Evolutionary conservation across 2,797 vertebrate genomes (phyloP).

Genomic region (Phrynocephalus forsythii): DNA sequence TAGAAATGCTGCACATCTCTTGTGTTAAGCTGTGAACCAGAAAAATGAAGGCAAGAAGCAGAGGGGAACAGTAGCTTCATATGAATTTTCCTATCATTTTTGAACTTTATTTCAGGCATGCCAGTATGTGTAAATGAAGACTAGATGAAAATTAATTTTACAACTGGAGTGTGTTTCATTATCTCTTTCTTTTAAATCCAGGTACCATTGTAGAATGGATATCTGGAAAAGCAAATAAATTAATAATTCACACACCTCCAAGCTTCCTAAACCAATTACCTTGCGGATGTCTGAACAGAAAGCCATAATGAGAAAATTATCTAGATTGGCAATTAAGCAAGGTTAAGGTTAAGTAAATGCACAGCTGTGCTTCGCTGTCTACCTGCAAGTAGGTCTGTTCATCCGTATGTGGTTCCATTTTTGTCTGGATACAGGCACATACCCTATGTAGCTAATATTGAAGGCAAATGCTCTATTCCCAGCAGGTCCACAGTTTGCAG

Average conservation of each 20-base stretch:
- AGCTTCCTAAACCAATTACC: constrained; percentile 17
- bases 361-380: background rate
- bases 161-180: constrained; percentile 17
- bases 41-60: constrained; percentile 24
- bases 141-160: constrained; percentile 27
- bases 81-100: background rate
- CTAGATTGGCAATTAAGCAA: constrained; percentile 31
- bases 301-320: constrained; percentile 34
- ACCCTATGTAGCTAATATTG: background rate
- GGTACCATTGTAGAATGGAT: constrained; percentile 17
- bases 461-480: background rate
- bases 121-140: background rate
- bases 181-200: constrained; percentile 15
- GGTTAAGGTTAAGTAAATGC: constrained; percentile 28
- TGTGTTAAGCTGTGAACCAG: constrained; percentile 3
- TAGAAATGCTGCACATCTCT: background rate
- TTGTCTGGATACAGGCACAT: background rate
- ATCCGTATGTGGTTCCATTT: background rate
- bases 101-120: background rate
- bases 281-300: constrained; percentile 28
- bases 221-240: constrained; percentile 27
- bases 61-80: background rate
- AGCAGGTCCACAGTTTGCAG: background rate
- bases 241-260: background rate
- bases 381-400: background rate